Evolutionary conservation across 2,113 vertebrate species (phyloP).

Genomic region (Calypte anna): DNA sequence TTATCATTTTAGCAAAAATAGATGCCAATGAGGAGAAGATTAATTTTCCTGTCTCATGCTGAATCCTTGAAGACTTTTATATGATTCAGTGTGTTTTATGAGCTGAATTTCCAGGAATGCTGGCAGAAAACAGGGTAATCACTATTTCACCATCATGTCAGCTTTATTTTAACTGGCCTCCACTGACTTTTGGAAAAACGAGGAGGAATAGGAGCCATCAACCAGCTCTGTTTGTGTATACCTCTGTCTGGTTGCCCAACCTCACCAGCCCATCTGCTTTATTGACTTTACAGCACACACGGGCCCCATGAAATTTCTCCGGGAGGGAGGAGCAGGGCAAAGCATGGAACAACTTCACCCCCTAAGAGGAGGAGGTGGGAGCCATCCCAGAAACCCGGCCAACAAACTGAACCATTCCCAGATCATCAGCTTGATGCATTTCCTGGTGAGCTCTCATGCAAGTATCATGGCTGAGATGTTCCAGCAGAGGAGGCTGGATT

Average conservation of each 20-base stretch:
- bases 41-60: not conserved
- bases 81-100: slow-evolving; percentile 42
- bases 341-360: not conserved
- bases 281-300: not conserved
- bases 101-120: slow-evolving; percentile 21
- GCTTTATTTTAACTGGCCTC: slow-evolving; percentile 37
- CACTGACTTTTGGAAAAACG: not conserved
- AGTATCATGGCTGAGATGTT: rapidly evolving
- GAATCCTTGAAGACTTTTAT: slow-evolving; percentile 49
- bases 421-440: not conserved
- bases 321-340: not conserved
- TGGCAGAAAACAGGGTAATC: slow-evolving; percentile 30
- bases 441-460: not conserved
- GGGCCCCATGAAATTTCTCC: not conserved
- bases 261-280: not conserved
- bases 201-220: not conserved
- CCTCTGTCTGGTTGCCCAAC: not conserved
- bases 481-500: not conserved
- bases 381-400: not conserved
- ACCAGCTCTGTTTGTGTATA: not conserved
- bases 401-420: not conserved
- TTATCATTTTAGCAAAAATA: slow-evolving; percentile 31
- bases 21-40: slow-evolving; percentile 17
- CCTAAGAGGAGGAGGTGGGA: not conserved
- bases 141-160: slow-evolving; percentile 35